Conservation (phyloP, 2,113 vertebrate species). For the Poecile atricapillus region DNA sequence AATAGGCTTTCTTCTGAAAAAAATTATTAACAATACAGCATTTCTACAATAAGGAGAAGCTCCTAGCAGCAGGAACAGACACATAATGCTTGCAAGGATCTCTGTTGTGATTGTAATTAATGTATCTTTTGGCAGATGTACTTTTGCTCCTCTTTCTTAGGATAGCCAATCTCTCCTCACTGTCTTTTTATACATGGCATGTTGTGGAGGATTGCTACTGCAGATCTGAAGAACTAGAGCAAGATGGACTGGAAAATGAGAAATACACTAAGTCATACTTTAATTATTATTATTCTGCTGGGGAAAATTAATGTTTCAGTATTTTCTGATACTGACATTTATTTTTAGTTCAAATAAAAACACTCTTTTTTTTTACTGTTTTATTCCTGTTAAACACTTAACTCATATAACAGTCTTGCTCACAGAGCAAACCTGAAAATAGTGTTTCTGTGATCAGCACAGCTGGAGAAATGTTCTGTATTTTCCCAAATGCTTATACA, state of each 20-base stretch:
- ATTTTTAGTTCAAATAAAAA: not conserved
- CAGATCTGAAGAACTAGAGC: not conserved
- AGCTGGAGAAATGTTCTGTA: not conserved
- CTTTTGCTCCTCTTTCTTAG: not conserved
- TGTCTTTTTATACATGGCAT: not conserved
- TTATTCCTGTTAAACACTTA: not conserved
- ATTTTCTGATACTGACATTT: not conserved
- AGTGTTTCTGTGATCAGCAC: not conserved
- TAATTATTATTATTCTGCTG: not conserved
- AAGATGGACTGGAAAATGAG: not conserved
- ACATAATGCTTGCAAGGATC: not conserved
- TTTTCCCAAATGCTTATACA: not conserved
- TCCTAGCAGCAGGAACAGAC: not conserved
- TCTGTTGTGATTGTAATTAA: not conserved
- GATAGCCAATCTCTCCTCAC: not conserved
- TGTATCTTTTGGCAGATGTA: not conserved
- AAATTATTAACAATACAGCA: not conserved
- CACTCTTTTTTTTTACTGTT: not conserved
- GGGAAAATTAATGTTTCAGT: not conserved
- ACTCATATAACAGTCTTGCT: not conserved
- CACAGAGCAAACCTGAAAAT: not conserved
- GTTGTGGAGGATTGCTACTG: not conserved
- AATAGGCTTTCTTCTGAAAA: not conserved
- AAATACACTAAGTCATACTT: not conserved
- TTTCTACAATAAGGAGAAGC: not conserved